Evolutionary conservation across 2,797 vertebrate genomes (phyloP).

Genomic region (Cuculus canorus): DNA sequence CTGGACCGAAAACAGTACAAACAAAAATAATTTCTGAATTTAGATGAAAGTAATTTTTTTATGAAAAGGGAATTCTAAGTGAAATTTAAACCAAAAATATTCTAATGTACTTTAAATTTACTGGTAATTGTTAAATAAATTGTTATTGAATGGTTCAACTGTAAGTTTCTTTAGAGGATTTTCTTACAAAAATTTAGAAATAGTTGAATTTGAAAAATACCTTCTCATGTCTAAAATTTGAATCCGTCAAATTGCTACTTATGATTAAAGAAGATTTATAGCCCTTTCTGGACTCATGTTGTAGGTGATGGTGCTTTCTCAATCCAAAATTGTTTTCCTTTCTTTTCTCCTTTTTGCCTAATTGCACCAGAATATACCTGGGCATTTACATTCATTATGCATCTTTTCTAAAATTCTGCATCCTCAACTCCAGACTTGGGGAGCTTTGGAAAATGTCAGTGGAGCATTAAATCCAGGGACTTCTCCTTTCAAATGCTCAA

Average conservation of each 20-base stretch:
- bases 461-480: background rate
- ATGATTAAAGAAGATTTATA: background rate
- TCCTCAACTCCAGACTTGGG: background rate
- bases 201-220: background rate
- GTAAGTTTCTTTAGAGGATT: accelerated
- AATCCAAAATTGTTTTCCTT: background rate
- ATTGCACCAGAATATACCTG: background rate
- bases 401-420: background rate
- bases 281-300: background rate
- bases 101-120: background rate
- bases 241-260: background rate
- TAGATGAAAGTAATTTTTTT: background rate
- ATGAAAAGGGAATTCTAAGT: background rate
- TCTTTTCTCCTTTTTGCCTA: background rate
- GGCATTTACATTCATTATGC: background rate
- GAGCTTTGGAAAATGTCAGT: background rate
- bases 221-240: background rate
- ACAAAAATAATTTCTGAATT: background rate
- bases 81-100: background rate
- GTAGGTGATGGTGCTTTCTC: background rate
- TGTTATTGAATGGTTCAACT: background rate
- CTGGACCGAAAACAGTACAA: background rate
- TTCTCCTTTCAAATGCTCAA: background rate
- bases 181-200: background rate
- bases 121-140: background rate